Evolutionary conservation across 2,888 invertebrate genomes (phyloP).

Genomic region (Ypsolopha scabrella): DNA sequence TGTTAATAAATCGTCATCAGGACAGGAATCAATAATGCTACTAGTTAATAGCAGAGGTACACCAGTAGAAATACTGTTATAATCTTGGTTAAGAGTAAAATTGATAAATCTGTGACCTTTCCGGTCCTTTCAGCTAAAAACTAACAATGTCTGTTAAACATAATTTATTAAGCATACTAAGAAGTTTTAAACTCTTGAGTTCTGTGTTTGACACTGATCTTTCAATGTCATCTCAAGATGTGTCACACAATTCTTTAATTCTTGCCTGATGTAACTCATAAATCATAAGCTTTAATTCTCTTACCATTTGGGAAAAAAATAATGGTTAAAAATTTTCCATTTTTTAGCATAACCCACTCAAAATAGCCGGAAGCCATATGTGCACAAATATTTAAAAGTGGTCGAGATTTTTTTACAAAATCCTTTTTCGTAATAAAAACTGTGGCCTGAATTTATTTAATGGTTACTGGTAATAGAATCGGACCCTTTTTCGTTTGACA

Average conservation of each 20-base stretch:
- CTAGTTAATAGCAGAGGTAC: too few species aligned
- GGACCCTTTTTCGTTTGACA: slow-evolving; percentile 55
- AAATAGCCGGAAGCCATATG: slow-evolving; percentile 67
- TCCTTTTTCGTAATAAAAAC: slow-evolving; percentile 27
- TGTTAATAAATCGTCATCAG: too few species aligned
- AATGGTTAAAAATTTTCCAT: slow-evolving; percentile 22
- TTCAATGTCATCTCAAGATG: slow-evolving; percentile 10
- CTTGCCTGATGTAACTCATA: slow-evolving; percentile 29
- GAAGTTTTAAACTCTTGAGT: neutral
- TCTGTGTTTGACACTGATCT: neutral
- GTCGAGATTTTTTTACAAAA: slow-evolving; percentile 40
- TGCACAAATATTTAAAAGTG: slow-evolving; percentile 65
- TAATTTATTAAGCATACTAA: too few species aligned
- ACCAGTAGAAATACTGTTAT: too few species aligned
- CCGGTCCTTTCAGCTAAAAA: too few species aligned
- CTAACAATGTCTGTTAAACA: too few species aligned
- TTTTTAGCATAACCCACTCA: slow-evolving; percentile 66
- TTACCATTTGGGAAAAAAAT: slow-evolving; percentile 29
- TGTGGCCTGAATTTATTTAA: slow-evolving; percentile 56
- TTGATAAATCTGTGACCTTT: too few species aligned
- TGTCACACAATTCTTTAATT: slow-evolving; percentile 7
- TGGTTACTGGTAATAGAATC: slow-evolving; percentile 58
- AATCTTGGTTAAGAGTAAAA: too few species aligned
- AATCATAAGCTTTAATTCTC: slow-evolving; percentile 24
- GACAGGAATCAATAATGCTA: too few species aligned